Conservation (phyloP, 53 echinoderm and acorn worm genomes). For the Temnopleurus reevesii region DNA sequence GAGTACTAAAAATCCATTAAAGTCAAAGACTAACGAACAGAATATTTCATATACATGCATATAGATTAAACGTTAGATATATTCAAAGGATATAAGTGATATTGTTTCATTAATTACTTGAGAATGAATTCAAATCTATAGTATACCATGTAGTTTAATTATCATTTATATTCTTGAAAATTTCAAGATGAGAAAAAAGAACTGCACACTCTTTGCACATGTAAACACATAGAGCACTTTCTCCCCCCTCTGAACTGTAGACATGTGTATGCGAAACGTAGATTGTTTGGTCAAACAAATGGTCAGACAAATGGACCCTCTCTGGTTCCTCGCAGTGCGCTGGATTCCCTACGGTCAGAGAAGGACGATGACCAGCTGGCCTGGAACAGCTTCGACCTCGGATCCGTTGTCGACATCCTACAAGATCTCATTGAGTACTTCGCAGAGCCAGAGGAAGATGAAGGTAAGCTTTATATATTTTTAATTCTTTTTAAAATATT, state of each 20-base stretch:
- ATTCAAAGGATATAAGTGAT: no score
- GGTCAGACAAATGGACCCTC: neutral
- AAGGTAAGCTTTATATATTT: constrained; percentile 59
- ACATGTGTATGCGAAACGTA: neutral
- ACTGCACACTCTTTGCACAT: no score
- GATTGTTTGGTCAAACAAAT: neutral
- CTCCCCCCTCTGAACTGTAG: neutral
- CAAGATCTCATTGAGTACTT: constrained; percentile 94
- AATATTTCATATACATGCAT: no score
- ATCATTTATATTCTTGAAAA: no score
- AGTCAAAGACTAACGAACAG: no score
- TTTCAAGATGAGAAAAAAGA: no score
- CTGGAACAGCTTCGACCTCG: constrained; percentile 83
- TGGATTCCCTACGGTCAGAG: constrained; percentile 75
- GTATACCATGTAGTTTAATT: no score
- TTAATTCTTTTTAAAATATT: neutral
- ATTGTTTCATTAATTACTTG: no score
- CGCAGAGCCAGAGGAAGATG: constrained; percentile 82
- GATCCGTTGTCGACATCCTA: constrained; percentile 73
- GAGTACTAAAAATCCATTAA: no score
- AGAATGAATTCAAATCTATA: no score
- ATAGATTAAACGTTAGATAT: no score
- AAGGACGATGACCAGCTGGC: constrained; percentile 68
- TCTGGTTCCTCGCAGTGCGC: constrained; percentile 65
- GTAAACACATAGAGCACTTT: neutral